Percentiles rank a stretch among this genome's conserved stretches.
Conservation (phyloP, 1,140 invertebrate genomes). For the Hypothenemus hampei region DNA sequence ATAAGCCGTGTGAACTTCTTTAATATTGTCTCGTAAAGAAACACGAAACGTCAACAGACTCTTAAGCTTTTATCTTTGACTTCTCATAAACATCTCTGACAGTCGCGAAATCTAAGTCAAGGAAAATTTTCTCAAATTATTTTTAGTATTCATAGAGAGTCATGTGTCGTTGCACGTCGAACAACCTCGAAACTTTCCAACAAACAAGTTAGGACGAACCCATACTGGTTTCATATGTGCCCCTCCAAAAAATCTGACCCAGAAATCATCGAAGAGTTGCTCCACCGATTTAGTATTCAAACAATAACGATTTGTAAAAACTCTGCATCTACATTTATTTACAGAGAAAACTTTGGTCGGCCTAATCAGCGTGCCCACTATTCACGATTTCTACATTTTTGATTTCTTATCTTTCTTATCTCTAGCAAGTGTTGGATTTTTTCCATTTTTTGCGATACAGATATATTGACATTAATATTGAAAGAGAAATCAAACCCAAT, state of each 20-base stretch:
- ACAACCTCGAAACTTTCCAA: background rate
- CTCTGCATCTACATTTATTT: too few species aligned
- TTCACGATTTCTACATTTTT: background rate
- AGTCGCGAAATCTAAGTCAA: too few species aligned
- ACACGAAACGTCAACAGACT: conserved; percentile 20
- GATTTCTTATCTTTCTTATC: background rate
- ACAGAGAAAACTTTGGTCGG: too few species aligned
- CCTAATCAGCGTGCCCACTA: too few species aligned
- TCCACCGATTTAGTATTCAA: too few species aligned
- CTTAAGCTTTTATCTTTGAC: conserved; percentile 10
- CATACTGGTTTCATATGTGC: too few species aligned
- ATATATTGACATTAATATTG: conserved; percentile 10
- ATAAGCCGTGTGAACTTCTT: conserved; percentile 7
- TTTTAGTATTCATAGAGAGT: background rate
- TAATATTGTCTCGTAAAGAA: conserved; percentile 13
- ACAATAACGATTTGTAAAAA: too few species aligned
- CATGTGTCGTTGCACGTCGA: background rate
- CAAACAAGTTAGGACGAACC: too few species aligned
- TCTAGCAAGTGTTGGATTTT: background rate
- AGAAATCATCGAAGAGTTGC: too few species aligned
- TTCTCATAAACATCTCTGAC: conserved; percentile 11
- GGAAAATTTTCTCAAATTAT: too few species aligned
- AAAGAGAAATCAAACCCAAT: conserved; percentile 16
- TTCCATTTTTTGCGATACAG: conserved; percentile 13
- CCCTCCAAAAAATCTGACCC: too few species aligned